Evolutionary conservation across 1,140 invertebrate genomes (phyloP).

Genomic region (Drosophila setifemur): DNA sequence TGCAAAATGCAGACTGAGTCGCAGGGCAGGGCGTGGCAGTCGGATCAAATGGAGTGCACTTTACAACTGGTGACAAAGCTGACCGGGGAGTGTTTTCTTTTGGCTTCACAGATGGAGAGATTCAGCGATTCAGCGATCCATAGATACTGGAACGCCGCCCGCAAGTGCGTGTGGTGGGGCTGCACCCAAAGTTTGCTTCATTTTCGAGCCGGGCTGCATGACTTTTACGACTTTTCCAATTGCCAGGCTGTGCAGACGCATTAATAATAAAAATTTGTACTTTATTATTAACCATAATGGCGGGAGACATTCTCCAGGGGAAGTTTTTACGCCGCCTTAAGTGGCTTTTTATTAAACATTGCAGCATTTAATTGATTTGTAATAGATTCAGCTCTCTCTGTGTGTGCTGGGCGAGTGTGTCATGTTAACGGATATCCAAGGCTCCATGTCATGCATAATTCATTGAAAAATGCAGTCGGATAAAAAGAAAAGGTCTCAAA

Average conservation of each 20-base stretch:
- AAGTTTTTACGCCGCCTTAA: slow-evolving; percentile 57
- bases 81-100: slow-evolving; percentile 39
- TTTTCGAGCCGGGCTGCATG: slow-evolving; percentile 13
- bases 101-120: too few relatives aligned
- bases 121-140: neutral
- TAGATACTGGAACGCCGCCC: slow-evolving; percentile 5
- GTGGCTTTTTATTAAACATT: slow-evolving; percentile 73
- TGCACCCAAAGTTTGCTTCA: slow-evolving; percentile 50
- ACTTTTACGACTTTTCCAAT: slow-evolving; percentile 66
- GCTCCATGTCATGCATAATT: slow-evolving; percentile 72
- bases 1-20: slow-evolving; percentile 45
- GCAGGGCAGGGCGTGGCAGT: slow-evolving; percentile 51
- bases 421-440: slow-evolving; percentile 71
- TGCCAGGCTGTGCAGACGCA: slow-evolving; percentile 48
- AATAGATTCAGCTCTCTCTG: slow-evolving; percentile 59
- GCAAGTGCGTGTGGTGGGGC: slow-evolving; percentile 41
- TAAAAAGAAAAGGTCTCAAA: slow-evolving; percentile 25
- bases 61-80: slow-evolving; percentile 56
- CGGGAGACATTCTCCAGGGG: slow-evolving; percentile 43
- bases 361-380: slow-evolving; percentile 78
- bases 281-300: slow-evolving; percentile 56
- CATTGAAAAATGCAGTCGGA: slow-evolving; percentile 56
- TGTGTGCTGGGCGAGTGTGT: slow-evolving; percentile 48
- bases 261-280: slow-evolving; percentile 55
- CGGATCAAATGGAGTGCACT: slow-evolving; percentile 54